Conservation (phyloP, 2,113 vertebrate species). For the Lagopus muta region DNA sequence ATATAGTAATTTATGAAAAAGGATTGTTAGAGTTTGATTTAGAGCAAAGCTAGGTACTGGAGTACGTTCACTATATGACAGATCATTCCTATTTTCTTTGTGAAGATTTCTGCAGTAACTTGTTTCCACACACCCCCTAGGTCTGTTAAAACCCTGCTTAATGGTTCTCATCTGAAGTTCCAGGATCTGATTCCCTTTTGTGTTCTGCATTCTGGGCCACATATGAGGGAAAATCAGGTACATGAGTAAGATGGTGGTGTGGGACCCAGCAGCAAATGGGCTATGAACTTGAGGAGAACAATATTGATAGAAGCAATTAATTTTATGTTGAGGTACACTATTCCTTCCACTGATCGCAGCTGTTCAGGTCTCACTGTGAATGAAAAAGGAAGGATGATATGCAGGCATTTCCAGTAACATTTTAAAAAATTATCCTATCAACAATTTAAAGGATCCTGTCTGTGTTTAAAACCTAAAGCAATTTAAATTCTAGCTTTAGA, state of each 20-base stretch:
- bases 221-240: constrained; percentile 29
- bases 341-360: constrained; percentile 66
- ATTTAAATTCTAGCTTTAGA: constrained; percentile 68
- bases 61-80: constrained; percentile 15
- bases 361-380: constrained; percentile 39
- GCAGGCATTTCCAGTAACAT: constrained; percentile 45
- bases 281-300: constrained; percentile 20
- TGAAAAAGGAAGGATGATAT: constrained; percentile 38
- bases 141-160: constrained; percentile 16
- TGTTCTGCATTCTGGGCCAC: constrained; percentile 2
- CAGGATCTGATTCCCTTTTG: constrained; percentile 27
- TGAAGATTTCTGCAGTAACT: constrained; percentile 4
- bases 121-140: background rate
- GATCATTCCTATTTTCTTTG: constrained; percentile 48
- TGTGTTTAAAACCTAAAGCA: constrained; percentile 49
- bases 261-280: constrained; percentile 50
- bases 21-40: constrained; percentile 67
- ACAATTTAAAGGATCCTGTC: constrained; percentile 32
- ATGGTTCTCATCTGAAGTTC: background rate
- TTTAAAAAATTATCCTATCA: constrained; percentile 51
- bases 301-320: constrained; percentile 61
- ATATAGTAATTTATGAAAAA: constrained; percentile 55
- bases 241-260: constrained; percentile 66
- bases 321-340: constrained; percentile 46
- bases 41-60: constrained; percentile 48